Percentiles rank a stretch among this genome's conserved stretches.
These are phyloP conservation scores for Zaprionus gabonicus DNA, from an alignment of 1,140 invertebrate species.

Conservation along the genomic window DNA sequence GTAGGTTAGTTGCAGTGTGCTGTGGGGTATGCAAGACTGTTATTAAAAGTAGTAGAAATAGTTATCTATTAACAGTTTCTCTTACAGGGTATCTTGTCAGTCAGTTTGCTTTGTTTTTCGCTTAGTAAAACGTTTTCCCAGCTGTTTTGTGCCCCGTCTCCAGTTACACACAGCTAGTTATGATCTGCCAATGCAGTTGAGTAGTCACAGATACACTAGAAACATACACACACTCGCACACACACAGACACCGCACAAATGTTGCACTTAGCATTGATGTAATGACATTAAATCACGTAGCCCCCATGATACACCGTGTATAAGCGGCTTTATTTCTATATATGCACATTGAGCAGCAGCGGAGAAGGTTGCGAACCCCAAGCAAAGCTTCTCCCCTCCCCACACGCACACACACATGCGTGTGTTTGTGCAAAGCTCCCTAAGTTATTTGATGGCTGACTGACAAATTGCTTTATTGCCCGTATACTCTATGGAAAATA, in stretches of 20 bases:
- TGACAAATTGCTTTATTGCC: slow-evolving; percentile 44
- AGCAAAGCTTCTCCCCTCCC: not conserved
- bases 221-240: slow-evolving; percentile 3
- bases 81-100: slow-evolving; percentile 11
- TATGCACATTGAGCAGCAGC: not conserved
- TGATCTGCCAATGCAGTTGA: slow-evolving; percentile 45
- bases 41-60: not conserved
- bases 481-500: slow-evolving; percentile 4
- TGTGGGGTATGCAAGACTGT: not conserved
- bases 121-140: slow-evolving; percentile 45
- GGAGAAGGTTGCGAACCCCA: not conserved
- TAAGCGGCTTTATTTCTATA: slow-evolving; percentile 15
- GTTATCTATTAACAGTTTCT: not conserved
- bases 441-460: slow-evolving; percentile 41
- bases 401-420: not conserved
- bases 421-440: slow-evolving; percentile 14
- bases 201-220: slow-evolving; percentile 1
- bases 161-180: slow-evolving; percentile 27
- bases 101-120: not conserved
- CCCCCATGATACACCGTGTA: slow-evolving; percentile 33
- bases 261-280: slow-evolving; percentile 56
- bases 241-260: slow-evolving; percentile 20
- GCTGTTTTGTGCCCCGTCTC: slow-evolving; percentile 33
- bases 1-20: not conserved
- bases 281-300: slow-evolving; percentile 54